Percentiles rank a stretch among this genome's conserved stretches.
These are phyloP conservation scores for Nasonovia ribisnigri DNA, from an alignment of 2,888 invertebrate genomes.

Conservation along the genomic window DNA sequence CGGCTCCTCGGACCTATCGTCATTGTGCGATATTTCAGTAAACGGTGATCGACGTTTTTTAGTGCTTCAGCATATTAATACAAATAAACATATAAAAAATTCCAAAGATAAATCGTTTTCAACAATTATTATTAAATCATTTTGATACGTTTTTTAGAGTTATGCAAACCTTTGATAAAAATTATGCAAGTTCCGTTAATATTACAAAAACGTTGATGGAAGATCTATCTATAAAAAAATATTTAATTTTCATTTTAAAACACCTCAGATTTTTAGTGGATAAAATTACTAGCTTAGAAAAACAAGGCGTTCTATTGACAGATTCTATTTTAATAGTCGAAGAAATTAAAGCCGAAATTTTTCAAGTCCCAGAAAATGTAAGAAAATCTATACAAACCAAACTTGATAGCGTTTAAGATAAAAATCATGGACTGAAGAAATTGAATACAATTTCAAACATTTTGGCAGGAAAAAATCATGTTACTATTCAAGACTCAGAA, in stretches of 20 bases:
- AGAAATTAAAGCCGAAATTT: neutral
- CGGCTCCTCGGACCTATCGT: too few relatives aligned
- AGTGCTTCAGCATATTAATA: too few relatives aligned
- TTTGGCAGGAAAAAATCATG: too few relatives aligned
- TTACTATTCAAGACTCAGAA: too few relatives aligned
- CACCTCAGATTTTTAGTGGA: slow-evolving; percentile 28
- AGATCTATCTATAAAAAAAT: slow-evolving; percentile 11
- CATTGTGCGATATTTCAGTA: too few relatives aligned
- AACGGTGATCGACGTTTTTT: too few relatives aligned
- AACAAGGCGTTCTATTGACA: neutral
- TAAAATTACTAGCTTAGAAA: slow-evolving; percentile 32
- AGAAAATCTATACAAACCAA: slow-evolving; percentile 15
- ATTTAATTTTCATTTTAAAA: slow-evolving; percentile 2
- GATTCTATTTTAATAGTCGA: slow-evolving; percentile 29
- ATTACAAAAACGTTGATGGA: slow-evolving; percentile 15
- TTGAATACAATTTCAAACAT: slow-evolving; percentile 3
- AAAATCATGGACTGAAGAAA: neutral
- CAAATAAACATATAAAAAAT: too few relatives aligned
- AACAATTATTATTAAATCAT: too few relatives aligned
- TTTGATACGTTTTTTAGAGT: slow-evolving; percentile 22
- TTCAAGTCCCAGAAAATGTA: slow-evolving; percentile 20
- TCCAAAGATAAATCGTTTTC: too few relatives aligned
- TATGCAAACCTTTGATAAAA: slow-evolving; percentile 7
- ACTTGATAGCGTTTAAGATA: neutral
- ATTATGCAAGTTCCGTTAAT: slow-evolving; percentile 2